Evolutionary conservation across 2,797 vertebrate species (phyloP), one percentile per base, ranked within the genome.

Genomic region (Peromyscus melanophrys): DNA sequence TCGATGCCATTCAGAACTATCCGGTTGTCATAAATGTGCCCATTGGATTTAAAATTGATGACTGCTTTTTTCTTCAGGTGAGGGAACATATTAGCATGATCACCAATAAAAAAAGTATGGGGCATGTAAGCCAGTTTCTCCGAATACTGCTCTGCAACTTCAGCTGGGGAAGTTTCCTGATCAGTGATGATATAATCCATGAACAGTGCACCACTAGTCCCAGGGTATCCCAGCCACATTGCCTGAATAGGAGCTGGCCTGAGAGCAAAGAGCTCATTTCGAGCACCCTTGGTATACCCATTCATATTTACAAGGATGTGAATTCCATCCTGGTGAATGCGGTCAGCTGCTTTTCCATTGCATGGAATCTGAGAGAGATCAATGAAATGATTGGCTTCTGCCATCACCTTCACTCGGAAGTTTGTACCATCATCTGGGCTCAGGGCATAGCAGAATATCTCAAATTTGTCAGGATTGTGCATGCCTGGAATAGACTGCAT

Each of bases 401-500:
- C 99, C 97, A 99, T 99, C 80, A 99, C 99, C 98, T 99, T 99
- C 11, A 99, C 99, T 97, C 99, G 99, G 98, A 99, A 99, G 98
- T 99, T 99, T 85, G 99, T 99, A 49, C 99, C 99, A 96, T 99
- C 99, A 97, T 99, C 99, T 85, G 99, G 99, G 96, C 99, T 99
- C 90, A 99, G 99, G 0, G 99, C 99, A 0, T 99, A 99, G 98
- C 99, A 99, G 98, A 99, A 99, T 27, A 99, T 99, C 99, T 99
- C 99, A 97, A 99, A 99, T 98, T 99, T 99, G 97, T 99, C 99
- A 57, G 99, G 98, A 98, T 99, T 99, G 98, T 99, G 99, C 99
- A 99, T 99, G 98, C 99, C 99, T 96, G 99, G 99, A 97, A 99
- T 99, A 88, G 99, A 99, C 98, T 99, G 99, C 99, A 99, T 99